Base-by-base conservation (phyloP, 2,113 vertebrate genomes). In the Cyprinus carpio region DNA sequence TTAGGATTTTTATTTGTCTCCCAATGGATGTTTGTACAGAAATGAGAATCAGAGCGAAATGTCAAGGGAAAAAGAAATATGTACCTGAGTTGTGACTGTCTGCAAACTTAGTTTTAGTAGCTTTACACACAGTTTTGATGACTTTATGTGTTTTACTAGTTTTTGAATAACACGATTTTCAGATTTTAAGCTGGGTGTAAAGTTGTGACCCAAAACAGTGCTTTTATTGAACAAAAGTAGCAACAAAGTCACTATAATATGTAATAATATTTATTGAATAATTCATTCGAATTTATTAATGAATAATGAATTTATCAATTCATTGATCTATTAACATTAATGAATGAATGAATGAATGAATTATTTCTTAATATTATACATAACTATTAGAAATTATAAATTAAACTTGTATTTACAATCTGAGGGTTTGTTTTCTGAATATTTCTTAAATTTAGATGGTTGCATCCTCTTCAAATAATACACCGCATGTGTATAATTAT, bases 21-120 rank as follows among this genome's bases (percentile, higher is more conserved):
- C 86, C 84, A 82, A n/a, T 46, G 84, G 84, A 79, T 89, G 84
- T 89, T 88, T 89, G 82, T 76, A 85, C 82, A 86, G 80, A 87
- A 69, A 69, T 75, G 72, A n/a, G 84, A 87, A 89, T 84, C 84
- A 86, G 67, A 65, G 78, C 56, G 46, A 62, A 25, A 29, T 29
- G 43, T 78, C 83, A 62, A 46, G 65, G 65, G 64, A 81, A 85
- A 87, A 84, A 74, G 54, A 85, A 86, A 89, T 85, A 80, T 86
- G 77, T 82, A 86, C 81, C 81, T 86, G 74, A 86, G 54, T 82
- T 51, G 65, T 77, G 65, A 75, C 76, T 88, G 56, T 84, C 78
- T 77, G 27, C 60, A 80, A 80, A 51, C 64, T 58, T 75, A n/a
- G 34, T 83, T 82, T 72, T 80, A 43, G 54, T 23, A 77, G 29